A percentile compares a stretch with the other conserved stretches of the same genome.
These are phyloP conservation scores for Pseudorhiza aurosa DNA, from an alignment of 30 jellyfish, hydroid and myxozoan genomes.

Conservation along the genomic window DNA sequence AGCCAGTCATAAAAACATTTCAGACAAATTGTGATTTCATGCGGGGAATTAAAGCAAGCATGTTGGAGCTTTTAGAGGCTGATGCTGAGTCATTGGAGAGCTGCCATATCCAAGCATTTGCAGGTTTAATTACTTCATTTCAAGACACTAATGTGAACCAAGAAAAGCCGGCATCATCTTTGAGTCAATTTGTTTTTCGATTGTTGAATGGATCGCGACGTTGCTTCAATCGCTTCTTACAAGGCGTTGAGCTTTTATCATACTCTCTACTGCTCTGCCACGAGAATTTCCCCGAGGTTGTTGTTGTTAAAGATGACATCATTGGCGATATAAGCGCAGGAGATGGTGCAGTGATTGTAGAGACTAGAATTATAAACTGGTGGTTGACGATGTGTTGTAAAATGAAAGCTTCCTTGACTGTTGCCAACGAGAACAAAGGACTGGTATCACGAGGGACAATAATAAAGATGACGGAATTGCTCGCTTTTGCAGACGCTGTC, in stretches of 20 bases:
- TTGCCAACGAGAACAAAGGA: background rate
- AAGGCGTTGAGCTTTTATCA: slow-evolving; percentile 15
- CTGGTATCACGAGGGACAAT: background rate
- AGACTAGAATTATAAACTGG: background rate
- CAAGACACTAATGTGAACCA: background rate
- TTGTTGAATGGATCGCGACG: background rate
- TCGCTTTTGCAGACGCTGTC: slow-evolving; percentile 29
- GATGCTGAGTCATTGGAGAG: slow-evolving; percentile 13
- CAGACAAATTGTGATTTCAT: background rate
- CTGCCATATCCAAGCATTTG: slow-evolving; percentile 40
- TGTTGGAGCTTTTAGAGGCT: background rate
- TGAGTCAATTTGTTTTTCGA: background rate
- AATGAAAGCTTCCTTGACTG: background rate
- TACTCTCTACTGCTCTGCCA: slow-evolving; percentile 9
- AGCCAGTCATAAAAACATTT: background rate
- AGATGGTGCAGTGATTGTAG: slow-evolving; percentile 6
- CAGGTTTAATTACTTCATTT: slow-evolving; percentile 30
- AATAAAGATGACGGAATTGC: background rate
- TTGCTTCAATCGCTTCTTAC: background rate
- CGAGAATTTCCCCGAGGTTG: slow-evolving; percentile 14
- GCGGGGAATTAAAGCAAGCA: background rate
- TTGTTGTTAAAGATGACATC: slow-evolving; percentile 12
- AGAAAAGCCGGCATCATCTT: background rate
- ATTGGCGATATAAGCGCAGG: background rate
- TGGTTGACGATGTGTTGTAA: slow-evolving; percentile 8